Percentiles rank a stretch among this genome's conserved stretches.
Evolutionary conservation across 2,888 invertebrate species (phyloP).

Genomic region (Watsonalla cultraria): DNA sequence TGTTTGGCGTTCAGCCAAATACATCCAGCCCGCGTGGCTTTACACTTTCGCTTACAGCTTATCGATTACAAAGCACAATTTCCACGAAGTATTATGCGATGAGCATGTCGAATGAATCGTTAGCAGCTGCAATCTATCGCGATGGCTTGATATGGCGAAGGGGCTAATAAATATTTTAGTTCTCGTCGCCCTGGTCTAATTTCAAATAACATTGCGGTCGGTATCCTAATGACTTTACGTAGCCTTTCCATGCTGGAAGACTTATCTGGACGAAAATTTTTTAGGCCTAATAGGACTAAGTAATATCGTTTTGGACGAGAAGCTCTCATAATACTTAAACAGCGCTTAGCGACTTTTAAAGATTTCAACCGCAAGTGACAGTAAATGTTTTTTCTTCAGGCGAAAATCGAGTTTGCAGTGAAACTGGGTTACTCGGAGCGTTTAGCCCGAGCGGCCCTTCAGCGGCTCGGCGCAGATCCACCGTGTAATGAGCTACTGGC

Average conservation of each 20-base stretch:
- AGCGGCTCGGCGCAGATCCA: conserved; percentile 90
- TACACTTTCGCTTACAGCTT: background rate
- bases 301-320: no score
- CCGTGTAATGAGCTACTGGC: conserved; percentile 92
- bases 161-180: no score
- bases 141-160: background rate
- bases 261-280: no score
- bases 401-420: conserved; percentile 92
- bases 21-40: conserved; percentile 7
- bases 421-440: conserved; percentile 95
- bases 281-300: no score
- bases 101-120: background rate
- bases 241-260: no score
- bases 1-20: conserved; percentile 2
- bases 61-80: background rate
- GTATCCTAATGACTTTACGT: no score
- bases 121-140: background rate
- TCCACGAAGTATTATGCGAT: background rate
- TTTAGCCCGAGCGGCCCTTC: conserved; percentile 89
- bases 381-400: conserved; percentile 41
- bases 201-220: no score
- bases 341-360: no score
- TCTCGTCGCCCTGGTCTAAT: no score
- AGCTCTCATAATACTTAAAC: no score
- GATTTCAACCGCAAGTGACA: conserved; percentile 6